Percentiles rank a stretch among this genome's conserved stretches.
These are phyloP conservation scores for Archilochus colubris DNA, from an alignment of 2,113 vertebrate species.

Conservation along the genomic window DNA sequence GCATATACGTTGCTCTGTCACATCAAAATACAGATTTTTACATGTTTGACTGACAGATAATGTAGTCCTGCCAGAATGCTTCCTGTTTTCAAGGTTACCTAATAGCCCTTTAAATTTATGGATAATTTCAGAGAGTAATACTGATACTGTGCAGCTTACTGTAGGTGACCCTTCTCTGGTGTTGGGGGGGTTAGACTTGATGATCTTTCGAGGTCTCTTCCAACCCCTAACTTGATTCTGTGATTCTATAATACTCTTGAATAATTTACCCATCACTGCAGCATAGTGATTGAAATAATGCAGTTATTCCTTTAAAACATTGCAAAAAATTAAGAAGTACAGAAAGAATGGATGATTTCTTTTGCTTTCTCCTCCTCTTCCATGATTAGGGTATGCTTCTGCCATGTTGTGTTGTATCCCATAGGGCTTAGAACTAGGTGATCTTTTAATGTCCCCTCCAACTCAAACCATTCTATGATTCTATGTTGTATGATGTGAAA, in stretches of 20 bases:
- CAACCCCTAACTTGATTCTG: no score
- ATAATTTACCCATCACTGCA: background rate
- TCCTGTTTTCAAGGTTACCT: background rate
- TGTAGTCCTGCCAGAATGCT: background rate
- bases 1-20: background rate
- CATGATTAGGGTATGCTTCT: background rate
- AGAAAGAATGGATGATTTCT: background rate
- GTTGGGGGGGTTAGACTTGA: no score
- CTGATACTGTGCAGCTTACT: background rate
- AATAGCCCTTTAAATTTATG: background rate
- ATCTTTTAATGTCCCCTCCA: no score
- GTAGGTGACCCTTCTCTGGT: no score
- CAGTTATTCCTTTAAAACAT: background rate
- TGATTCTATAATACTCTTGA: background rate
- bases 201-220: no score
- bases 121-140: background rate
- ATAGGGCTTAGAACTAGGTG: no score
- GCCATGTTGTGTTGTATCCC: no score
- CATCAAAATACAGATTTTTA: background rate
- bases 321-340: background rate
- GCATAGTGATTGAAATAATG: background rate
- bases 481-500: background rate
- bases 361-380: no score
- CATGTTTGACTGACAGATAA: background rate
- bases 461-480: no score